Evolutionary conservation across 2,113 vertebrate species (phyloP), one percentile per base, ranked within the genome.

Genomic region (Hymenochirus boettgeri): DNA sequence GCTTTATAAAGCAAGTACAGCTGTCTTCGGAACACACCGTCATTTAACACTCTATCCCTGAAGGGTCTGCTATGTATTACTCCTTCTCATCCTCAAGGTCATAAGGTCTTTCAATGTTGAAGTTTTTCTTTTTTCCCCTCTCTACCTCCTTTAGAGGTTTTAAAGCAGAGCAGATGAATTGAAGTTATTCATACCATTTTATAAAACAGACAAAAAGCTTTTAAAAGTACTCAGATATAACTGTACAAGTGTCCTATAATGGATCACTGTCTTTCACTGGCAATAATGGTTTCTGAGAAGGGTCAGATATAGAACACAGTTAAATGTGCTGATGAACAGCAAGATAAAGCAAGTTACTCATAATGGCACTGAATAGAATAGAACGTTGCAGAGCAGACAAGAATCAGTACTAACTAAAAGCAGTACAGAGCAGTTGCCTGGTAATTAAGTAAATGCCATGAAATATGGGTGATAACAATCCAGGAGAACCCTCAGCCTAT

Each of bases 221-320:
- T 66, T 66, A 51, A 58, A 66, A 58, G 63, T 66, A 39, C 63
- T 66, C 55, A 51, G 63, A 57, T 66, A 66, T 66, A 66, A 58
- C 54, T 51, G 29, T 66, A 58, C 55, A 31, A 66, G 63, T 58
- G 46, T 24, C 63, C 50, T 58, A 48, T 66, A 66, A 66, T 66
- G 63, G 63, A 66, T 37, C 54, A 58, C 37, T 24, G 26, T 58
- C 55, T 66, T 66, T 57, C 63, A 57, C 45, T 47, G 19, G 46
- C 45, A 66, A 58, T 66, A 66, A 66, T 58, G 63, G 63, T 26
- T 50, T 66, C 54, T 48, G 19, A 57, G 57, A 57, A 65, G 53
- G 63, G 63, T 57, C 63, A 58, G 55, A 18, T 23, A 39, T 19
- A 39, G 54, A 66, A 66, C 63, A 58, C 45, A 57, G 42, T 23